phyloP scores from a whole-genome alignment of 37 sponge, comb jelly and placozoan genomes.

The Hormiphora californensis region DNA sequence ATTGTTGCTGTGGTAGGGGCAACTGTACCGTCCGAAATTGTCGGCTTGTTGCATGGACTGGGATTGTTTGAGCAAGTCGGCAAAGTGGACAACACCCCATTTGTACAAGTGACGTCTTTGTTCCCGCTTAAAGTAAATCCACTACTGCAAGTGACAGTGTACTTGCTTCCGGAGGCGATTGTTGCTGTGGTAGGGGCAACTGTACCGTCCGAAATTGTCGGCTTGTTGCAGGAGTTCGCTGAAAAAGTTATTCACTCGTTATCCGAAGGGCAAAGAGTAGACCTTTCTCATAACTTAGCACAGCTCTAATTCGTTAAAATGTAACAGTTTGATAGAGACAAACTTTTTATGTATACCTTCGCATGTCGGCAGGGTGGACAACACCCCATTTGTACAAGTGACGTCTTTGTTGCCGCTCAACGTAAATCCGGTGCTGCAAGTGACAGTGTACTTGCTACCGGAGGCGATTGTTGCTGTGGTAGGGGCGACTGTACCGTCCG shows the following conservation, averaged over 20 bases:
- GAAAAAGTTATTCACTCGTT: too few species aligned
- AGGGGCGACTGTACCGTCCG: not conserved
- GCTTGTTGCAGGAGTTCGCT: not conserved
- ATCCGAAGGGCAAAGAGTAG: too few species aligned
- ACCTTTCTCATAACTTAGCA: too few species aligned
- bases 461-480: not conserved
- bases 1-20: not conserved
- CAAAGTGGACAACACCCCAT: not conserved
- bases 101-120: not conserved
- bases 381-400: not conserved
- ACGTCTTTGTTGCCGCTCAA: not conserved
- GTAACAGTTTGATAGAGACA: too few species aligned
- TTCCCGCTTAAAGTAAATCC: not conserved
- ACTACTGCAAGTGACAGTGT: not conserved
- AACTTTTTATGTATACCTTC: too few species aligned
- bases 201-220: not conserved
- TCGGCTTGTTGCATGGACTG: not conserved
- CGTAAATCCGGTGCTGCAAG: not conserved
- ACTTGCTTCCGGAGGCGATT: not conserved
- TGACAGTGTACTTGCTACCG: not conserved
- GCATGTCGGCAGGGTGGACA: not conserved
- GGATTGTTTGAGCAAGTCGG: constrained; percentile 9
- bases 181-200: not conserved
- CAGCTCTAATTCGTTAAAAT: too few species aligned
- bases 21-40: not conserved